Base-by-base conservation (phyloP, 2,888 invertebrate species). In the Tinea pellionella region DNA sequence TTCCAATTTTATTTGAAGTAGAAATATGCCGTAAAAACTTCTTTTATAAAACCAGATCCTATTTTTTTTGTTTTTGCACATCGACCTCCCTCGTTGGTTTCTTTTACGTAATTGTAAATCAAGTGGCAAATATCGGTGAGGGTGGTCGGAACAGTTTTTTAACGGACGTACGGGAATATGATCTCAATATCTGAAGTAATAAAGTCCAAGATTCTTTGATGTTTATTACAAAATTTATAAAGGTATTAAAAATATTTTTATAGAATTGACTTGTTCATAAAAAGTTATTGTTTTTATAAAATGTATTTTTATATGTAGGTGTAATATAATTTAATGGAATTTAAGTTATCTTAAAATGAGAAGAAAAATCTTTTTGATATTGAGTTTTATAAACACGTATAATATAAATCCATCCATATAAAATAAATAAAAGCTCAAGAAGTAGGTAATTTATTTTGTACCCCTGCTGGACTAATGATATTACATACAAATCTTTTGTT, bases 41-140 rank as follows among this genome's bases (percentile, higher is more conserved):
- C 3, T 37, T 37, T 37, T 37, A 37, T 37, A 37, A 37, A 9
- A 37, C 37, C 37, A 37, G 37, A 37, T 37, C n/a, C 37, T n/a
- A 37, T 37, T 37, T 37, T 37, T 37, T 37, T 37, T 37, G 2
- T 37, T 37, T 37, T 37, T 24, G 24, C 37, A 37, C n/a, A 37
- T 18, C 47, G 47, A 47, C 47, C 47, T 47, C 47, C 47, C 47
- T 18, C 8, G 47, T 15, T 6, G 47, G 47, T 18, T 47, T 47
- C 47, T 47, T 12, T 47, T 18, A 47, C 18, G 47, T 47, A 47
- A 47, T 47, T 47, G 47, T 47, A 47, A 47, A 47, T 47, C 47
- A 15, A 47, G 47, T 47, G 47, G 47, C 47, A 47, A 47, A 47
- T 47, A 16, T 16, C 47, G 6, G 47, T 9, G 15, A 47, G 47